phyloP scores from a whole-genome alignment of 2,888 invertebrate species.

The Uloborus plumipes region DNA sequence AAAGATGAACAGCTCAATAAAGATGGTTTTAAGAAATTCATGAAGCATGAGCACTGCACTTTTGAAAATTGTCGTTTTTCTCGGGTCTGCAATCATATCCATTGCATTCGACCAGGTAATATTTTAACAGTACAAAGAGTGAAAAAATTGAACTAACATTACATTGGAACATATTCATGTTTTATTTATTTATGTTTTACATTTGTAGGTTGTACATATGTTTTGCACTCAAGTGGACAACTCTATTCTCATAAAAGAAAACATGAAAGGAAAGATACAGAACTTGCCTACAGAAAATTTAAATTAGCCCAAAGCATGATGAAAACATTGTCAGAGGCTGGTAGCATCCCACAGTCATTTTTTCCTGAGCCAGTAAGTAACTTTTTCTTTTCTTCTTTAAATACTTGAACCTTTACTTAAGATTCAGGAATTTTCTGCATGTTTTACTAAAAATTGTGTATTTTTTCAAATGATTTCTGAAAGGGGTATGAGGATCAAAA shows the following conservation, averaged over 20 bases:
- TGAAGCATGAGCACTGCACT: conserved; percentile 95
- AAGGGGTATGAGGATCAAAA: too few species aligned
- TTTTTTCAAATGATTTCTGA: background rate
- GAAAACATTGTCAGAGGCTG: conserved; percentile 56
- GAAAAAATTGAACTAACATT: background rate
- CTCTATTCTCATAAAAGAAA: conserved; percentile 97
- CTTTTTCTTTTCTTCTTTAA: background rate
- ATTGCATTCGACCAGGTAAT: conserved; percentile 84
- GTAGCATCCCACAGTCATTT: conserved; percentile 46
- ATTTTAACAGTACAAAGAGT: too few species aligned
- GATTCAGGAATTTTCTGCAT: background rate
- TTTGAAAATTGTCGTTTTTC: conserved; percentile 94
- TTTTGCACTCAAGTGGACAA: conserved; percentile 95
- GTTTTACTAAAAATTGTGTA: background rate
- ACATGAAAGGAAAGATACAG: conserved; percentile 94
- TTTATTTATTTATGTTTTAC: conserved; percentile 2
- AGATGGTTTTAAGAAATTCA: conserved; percentile 98
- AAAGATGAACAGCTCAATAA: conserved; percentile 95
- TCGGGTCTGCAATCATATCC: conserved; percentile 96
- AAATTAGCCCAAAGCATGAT: conserved; percentile 77
- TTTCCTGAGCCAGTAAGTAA: conserved; percentile 52
- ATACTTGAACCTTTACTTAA: background rate
- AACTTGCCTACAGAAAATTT: conserved; percentile 86
- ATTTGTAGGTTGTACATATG: conserved; percentile 85
- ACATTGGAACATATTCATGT: background rate